Base-by-base conservation (phyloP, 2,888 invertebrate species). In the Hydraecia micacea region DNA sequence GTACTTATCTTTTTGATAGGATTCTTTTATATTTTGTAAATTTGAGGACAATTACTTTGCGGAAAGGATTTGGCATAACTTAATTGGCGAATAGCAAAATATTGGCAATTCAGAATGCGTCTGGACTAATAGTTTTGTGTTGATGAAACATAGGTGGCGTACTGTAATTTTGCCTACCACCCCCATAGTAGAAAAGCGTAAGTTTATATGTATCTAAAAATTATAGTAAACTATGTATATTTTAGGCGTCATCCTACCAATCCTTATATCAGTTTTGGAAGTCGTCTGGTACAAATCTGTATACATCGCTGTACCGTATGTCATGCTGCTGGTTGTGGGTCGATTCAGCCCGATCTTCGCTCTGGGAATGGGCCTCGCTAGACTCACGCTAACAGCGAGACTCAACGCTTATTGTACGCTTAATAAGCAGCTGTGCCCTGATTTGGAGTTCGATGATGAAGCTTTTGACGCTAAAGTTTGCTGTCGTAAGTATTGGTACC, bases 171-270 rank as follows among this genome's bases (percentile, higher is more conserved):
- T 39, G 18, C 15, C 5, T 65, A n/a, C 18, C 15, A n/a, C n/a
- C n/a, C n/a, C n/a, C n/a, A n/a, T 65, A 8, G n/a, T 9, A 66
- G 2, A 39, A 11, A 36, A 36, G 36, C 25, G 7, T 32, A 7
- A 66, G 39, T 39, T 7, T n/a, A 8, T n/a, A 7, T 25, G 9
- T 66, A 67, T 42, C 18, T 67, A 42, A 39, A 42, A 21, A 42
- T n/a, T 63, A 63, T 32, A 32, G 11, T 46, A 67, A 28, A 11
- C 3, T 28, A 46, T 66, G 9, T 49, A 13, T n/a, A 13, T 75
- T 80, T n/a, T 78, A 85, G 85, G 86, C 18, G 28, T 76, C 9
- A n/a, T 87, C 15, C 3, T 81, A 2, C 87, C 87, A 7, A 32
- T 83, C 15, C 4, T 86, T 0, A 0, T 80, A 32, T 9, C 63